A percentile compares a stretch with the other conserved stretches of the same genome.
Conservation (phyloP, 2,113 vertebrate species). For the Danio rerio region GRCz12tu NC_133194.1:7238001-7238500, state of each 20-base stretch:
- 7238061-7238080: not conserved
- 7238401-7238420: no score
- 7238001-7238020: constrained; percentile 45
- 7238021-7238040: constrained; percentile 15
- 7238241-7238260: not conserved
- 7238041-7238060: not conserved
- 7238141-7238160: not conserved
- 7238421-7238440: no score
- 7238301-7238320: not conserved
- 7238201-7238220: not conserved
- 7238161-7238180: not conserved
- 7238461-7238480: no score
- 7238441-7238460: no score
- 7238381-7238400: no score
- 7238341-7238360: no score
- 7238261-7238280: not conserved
- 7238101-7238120: not conserved
- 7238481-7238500: no score
- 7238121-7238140: not conserved
- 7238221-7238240: not conserved
- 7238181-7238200: not conserved
- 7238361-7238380: no score
- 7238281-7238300: not conserved
- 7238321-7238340: not conserved
- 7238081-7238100: not conserved